These are phyloP conservation scores for Pipistrellus pygmaeus DNA, from an alignment of 2,797 vertebrate species.

Conservation along the genomic window DNA sequence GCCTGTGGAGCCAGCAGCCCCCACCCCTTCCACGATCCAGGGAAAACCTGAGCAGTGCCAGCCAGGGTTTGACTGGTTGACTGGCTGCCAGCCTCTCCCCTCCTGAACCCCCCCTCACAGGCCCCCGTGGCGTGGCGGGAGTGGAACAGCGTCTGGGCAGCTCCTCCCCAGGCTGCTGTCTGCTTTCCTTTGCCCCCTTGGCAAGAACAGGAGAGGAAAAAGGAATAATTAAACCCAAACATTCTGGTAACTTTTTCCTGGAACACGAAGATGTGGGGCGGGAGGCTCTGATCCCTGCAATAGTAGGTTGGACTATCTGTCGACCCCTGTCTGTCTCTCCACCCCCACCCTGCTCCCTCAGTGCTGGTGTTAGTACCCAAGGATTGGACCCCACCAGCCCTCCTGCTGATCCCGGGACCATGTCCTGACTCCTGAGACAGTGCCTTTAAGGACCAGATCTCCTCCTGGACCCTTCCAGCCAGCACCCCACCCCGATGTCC, in stretches of 20 bases:
- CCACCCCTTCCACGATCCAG: background rate
- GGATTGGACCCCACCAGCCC: background rate
- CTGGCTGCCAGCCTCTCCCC: slow-evolving; percentile 59
- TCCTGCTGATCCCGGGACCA: background rate
- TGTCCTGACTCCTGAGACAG: background rate
- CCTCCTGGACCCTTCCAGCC: background rate
- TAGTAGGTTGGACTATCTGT: background rate
- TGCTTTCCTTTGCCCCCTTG: slow-evolving; percentile 83
- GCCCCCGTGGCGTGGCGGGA: background rate
- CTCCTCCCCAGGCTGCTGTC: slow-evolving; percentile 76
- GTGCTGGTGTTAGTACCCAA: background rate
- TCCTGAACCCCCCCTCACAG: background rate
- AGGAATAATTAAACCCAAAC: slow-evolving; percentile 82
- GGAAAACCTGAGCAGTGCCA: background rate
- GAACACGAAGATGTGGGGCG: slow-evolving; percentile 60
- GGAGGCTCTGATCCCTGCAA: slow-evolving; percentile 65
- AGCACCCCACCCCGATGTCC: background rate
- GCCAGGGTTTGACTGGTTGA: slow-evolving; percentile 46
- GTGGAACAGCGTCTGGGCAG: slow-evolving; percentile 43
- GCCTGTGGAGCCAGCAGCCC: background rate
- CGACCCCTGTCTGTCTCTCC: background rate
- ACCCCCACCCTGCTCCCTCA: background rate
- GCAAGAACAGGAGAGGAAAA: slow-evolving; percentile 77
- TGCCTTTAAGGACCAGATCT: background rate
- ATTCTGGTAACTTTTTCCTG: slow-evolving; percentile 82